Base-by-base conservation (phyloP, 1,140 invertebrate genomes). In the Bombyx mandarina region DNA sequence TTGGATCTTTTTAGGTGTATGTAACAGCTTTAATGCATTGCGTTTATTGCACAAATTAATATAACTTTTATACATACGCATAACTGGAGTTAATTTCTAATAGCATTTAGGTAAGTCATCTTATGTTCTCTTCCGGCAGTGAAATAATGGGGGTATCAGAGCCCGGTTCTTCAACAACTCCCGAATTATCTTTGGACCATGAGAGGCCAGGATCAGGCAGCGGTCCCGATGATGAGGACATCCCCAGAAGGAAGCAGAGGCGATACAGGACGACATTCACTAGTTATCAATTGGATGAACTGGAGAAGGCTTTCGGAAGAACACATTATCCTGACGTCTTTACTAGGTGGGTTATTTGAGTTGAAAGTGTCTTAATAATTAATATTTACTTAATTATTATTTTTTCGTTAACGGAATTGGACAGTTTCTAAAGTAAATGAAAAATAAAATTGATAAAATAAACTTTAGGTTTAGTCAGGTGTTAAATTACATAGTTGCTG, bases 311-410 rank as follows among this genome's bases (percentile, higher is more conserved):
- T 0, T 99, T 99, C 83, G 94, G 96, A 9, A 92, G 97, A 71
- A 99, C 97, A 3, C 98, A 99, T 88, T 99, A 99, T 88, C 98
- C 98, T n/a, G 98, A 99, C 87, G 97, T 99, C 1, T 99, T 99
- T 88, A 98, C 97, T n/a, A 95, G 98, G 95, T 98, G 90, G 88
- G 89, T 79, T 35, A 35, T 35, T 35, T 35, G 26, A 35, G 26
- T 35, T 35, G 26, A 35, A 35, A 35, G 2, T 35, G 26, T 35
- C 26, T 5, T 35, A 35, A 35, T 35, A 35, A 3, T 35, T 35
- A 35, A 35, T 35, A 5, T 35, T 35, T 35, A 35, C 0, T 35
- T 35, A 35, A n/a, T n/a, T n/a, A 4, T 1, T 35, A 2, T 35
- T 35, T 35, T 35, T 35, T 35, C 26, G 26, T 35, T 35, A 35